These are phyloP conservation scores for Halcyon smyrnensis DNA, from an alignment of 2,797 vertebrate species.

Conservation along the genomic window DNA sequence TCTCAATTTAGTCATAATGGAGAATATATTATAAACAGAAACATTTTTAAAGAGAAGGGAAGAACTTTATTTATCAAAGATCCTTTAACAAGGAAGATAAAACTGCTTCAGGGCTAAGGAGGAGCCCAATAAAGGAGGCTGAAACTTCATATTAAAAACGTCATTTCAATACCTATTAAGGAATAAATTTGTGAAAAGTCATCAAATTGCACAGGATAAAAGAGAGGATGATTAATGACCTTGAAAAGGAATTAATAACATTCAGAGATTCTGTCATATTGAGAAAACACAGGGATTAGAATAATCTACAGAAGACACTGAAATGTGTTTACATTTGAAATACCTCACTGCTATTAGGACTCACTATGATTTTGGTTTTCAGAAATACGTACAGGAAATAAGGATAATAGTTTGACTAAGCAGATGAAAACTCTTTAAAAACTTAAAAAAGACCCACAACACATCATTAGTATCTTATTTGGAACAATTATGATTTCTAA, in stretches of 20 bases:
- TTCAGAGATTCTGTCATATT: not conserved
- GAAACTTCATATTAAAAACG: not conserved
- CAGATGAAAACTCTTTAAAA: not conserved
- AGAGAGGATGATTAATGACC: not conserved
- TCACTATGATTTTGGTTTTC: not conserved
- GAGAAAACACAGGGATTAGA: not conserved
- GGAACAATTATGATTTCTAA: not conserved
- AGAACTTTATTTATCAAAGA: not conserved
- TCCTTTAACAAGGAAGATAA: not conserved
- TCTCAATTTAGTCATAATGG: not conserved
- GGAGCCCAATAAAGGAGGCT: not conserved
- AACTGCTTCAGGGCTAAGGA: not conserved
- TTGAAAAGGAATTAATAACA: not conserved
- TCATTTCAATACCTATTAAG: not conserved
- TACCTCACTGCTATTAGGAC: not conserved
- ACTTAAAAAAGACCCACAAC: accelerated
- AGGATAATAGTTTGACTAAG: not conserved
- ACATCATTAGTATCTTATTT: not conserved
- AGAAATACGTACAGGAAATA: not conserved
- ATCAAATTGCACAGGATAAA: not conserved
- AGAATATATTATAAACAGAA: not conserved
- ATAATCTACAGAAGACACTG: not conserved
- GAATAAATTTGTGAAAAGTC: not conserved
- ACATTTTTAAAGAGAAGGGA: not conserved
- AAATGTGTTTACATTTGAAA: not conserved